Base-by-base conservation (phyloP, 2,113 vertebrate species). In the Strix aluco region DNA sequence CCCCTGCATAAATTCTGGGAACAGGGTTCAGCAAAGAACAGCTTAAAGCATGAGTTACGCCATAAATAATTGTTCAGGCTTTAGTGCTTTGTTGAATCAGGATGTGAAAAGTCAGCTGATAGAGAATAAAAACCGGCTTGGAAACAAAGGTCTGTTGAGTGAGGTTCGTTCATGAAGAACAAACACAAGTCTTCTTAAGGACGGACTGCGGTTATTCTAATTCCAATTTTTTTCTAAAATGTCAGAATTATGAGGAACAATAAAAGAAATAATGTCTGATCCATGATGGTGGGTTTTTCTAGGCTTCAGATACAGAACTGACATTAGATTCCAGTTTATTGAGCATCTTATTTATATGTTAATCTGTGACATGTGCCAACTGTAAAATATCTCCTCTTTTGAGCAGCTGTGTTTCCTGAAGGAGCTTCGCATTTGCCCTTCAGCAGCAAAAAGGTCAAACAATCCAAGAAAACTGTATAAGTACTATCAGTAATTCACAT, bases 81-180 rank as follows among this genome's bases (percentile, higher is more conserved):
- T 91, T 81, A 69, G 90, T 32, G 61, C 73, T 89, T 87, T 94
- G 95, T 92, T 91, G 78, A 91, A 87, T 87, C 91, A 92, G 93
- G 91, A 81, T 79, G 86, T 92, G 91, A 63, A 15, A 55, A 95
- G 82, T 90, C 82, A 90, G 49, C 94, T 88, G 92, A 66, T 3
- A 55, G 77, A 94, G 67, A 52, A 27, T 25, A 54, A 66, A 91
- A 32, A 62, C 65, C 0, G 4, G 32, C 91, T 34, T 21, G 34
- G 90, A 69, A 72, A 81, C 90, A 93, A 93, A 94, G 90, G 34
- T 65, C 49, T 44, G 86, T 79, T 95, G 70, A 85, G 87, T 49
- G 92, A 94, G 72, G 62, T 30, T 75, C 65, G 10, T 88, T 38
- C 62, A 18, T 4, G 55, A 57, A 58, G 73, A 83, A 81, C 88